Percentiles rank a stretch among this genome's conserved stretches.
Conservation (phyloP, 2,113 vertebrate species). For the Rhinolophus ferrumequinum region DNA sequence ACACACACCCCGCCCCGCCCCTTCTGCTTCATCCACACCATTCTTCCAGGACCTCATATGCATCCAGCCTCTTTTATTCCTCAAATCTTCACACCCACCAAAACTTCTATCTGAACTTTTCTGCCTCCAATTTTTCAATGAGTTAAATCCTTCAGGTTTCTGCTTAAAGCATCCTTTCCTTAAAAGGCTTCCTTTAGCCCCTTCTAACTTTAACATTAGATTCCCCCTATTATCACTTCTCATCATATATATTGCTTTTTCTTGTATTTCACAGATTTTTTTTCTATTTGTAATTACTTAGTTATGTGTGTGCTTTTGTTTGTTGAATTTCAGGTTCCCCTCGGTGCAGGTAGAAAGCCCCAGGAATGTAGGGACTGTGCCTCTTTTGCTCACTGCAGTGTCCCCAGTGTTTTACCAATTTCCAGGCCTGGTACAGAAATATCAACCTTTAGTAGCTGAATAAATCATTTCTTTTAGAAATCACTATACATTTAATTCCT, state of each 20-base stretch:
- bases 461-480: background rate
- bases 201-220: background rate
- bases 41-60: background rate
- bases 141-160: background rate
- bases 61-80: background rate
- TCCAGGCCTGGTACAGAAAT: background rate
- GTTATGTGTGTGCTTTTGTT: background rate
- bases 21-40: background rate
- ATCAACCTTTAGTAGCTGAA: background rate
- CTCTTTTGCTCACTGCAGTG: background rate
- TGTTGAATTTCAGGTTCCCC: background rate
- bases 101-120: background rate
- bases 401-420: background rate
- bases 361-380: too few species aligned
- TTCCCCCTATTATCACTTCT: background rate
- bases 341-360: background rate
- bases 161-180: background rate
- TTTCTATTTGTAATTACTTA: background rate
- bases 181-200: background rate
- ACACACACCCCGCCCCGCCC: too few species aligned
- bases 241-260: background rate
- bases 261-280: background rate
- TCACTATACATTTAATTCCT: background rate
- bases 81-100: background rate
- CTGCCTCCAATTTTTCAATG: background rate